These are phyloP conservation scores for Bubalus kerabau DNA, from an alignment of 2,113 vertebrate species.

Conservation along the genomic window DNA sequence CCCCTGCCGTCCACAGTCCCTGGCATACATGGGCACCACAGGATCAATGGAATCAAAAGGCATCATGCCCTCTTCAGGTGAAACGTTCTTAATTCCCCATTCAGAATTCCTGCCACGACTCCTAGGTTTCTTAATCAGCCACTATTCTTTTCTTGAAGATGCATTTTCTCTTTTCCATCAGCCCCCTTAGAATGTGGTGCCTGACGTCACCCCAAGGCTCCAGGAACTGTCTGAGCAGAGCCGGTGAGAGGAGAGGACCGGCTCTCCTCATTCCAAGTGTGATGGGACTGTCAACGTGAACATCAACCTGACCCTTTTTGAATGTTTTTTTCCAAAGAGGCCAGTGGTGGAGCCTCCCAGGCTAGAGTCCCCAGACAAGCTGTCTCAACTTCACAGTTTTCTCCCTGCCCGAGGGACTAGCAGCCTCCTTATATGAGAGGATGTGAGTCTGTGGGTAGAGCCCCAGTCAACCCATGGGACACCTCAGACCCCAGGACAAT, in stretches of 20 bases:
- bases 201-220: background rate
- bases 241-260: background rate
- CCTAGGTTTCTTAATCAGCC: background rate
- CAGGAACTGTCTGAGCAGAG: background rate
- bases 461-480: background rate
- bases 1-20: background rate
- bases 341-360: background rate
- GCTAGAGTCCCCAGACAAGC: background rate
- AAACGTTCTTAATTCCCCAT: background rate
- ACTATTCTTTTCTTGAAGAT: background rate
- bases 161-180: background rate
- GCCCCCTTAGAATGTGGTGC: background rate
- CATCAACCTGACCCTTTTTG: background rate
- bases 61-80: background rate
- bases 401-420: background rate
- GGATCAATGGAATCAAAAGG: background rate
- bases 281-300: background rate
- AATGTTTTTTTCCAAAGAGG: background rate
- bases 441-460: background rate
- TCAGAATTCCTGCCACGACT: background rate
- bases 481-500: background rate
- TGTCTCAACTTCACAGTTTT: background rate
- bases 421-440: too few species aligned
- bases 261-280: background rate
- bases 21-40: background rate